Base-by-base conservation (phyloP, 2,797 vertebrate genomes). In the Graptemys geographica region DNA sequence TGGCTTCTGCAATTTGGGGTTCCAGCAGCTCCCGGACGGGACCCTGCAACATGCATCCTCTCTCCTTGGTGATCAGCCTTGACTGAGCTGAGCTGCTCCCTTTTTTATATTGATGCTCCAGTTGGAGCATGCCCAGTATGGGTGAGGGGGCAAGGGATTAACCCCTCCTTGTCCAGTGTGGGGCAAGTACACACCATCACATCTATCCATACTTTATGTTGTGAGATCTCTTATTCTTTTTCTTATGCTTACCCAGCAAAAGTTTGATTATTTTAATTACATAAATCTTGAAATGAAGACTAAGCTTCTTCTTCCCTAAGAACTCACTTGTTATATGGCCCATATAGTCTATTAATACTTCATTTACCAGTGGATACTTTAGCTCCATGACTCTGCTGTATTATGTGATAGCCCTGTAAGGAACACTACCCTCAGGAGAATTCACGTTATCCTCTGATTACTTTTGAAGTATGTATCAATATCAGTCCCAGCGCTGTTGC, bases 331-430 rank as follows among this genome's bases (percentile, higher is more conserved):
- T 72, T 72, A 41, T 23, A 72, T 41, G 69, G n/a, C 37, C 37
- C 59, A 81, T 69, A 81, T n/a, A 33, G 6, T 74, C 5, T 25
- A 80, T 47, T 74, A 86, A 25, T 5, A 11, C 11, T n/a, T 4
- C 1, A 0, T 83, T 86, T 94, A 57, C 69, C 10, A 18, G 7
- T 31, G 51, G 18, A 33, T 62, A 55, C 31, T 51, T 51, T 49
- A 80, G 41, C 52, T n/a, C 53, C 5, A 11, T 4, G 47, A 52
- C 16, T 78, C 19, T 8, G 25, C 44, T n/a, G 25, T 5, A 0
- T 62, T 84, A 72, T 69, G 15, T 0, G 0, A 10, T 6, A 49
- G 8, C 74, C 13, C 2, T 8, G 31, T 3, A 49, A 84, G 37
- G 52, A 78, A 78, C 3, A 8, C 74, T 49, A 49, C 8, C 44